Evolutionary conservation across 2,888 invertebrate species (phyloP).

Genomic region (Apantesis nais): DNA sequence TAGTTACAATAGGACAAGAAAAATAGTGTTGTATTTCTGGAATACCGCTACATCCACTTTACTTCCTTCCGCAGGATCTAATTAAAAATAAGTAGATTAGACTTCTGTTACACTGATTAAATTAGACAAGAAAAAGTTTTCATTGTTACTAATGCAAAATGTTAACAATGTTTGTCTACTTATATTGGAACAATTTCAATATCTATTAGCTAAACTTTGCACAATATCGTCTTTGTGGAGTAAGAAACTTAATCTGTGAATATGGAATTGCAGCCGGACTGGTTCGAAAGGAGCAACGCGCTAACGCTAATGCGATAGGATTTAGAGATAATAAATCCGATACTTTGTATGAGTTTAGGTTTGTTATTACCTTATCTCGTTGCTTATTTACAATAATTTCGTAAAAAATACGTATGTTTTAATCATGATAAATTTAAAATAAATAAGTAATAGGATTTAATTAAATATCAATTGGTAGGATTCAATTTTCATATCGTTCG

Average conservation of each 20-base stretch:
- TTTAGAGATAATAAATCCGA: conserved; percentile 11
- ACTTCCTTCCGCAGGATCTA: not conserved
- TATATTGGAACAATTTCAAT: conserved; percentile 20
- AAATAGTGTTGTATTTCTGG: conserved; percentile 6
- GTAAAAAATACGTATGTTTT: not conserved
- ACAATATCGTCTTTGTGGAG: conserved; percentile 24
- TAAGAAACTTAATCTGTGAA: conserved; percentile 38
- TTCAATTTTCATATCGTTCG: too few relatives aligned
- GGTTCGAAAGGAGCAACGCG: conserved; percentile 22
- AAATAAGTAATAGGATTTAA: too few relatives aligned
- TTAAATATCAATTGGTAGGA: too few relatives aligned
- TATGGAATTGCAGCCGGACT: conserved; percentile 31
- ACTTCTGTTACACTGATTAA: not conserved
- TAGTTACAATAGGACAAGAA: not conserved
- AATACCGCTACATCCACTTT: not conserved
- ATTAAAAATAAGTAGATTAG: conserved; percentile 6
- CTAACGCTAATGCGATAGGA: not conserved
- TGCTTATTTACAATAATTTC: not conserved
- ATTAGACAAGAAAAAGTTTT: not conserved
- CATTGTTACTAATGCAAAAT: not conserved
- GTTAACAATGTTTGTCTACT: conserved; percentile 9
- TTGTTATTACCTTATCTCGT: not conserved
- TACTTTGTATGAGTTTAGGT: conserved; percentile 12
- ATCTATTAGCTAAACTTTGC: conserved; percentile 24
- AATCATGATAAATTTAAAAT: too few relatives aligned